These are phyloP conservation scores for Seriola rivoliana DNA, from an alignment of 2,113 vertebrate genomes.

Conservation along the genomic window DNA sequence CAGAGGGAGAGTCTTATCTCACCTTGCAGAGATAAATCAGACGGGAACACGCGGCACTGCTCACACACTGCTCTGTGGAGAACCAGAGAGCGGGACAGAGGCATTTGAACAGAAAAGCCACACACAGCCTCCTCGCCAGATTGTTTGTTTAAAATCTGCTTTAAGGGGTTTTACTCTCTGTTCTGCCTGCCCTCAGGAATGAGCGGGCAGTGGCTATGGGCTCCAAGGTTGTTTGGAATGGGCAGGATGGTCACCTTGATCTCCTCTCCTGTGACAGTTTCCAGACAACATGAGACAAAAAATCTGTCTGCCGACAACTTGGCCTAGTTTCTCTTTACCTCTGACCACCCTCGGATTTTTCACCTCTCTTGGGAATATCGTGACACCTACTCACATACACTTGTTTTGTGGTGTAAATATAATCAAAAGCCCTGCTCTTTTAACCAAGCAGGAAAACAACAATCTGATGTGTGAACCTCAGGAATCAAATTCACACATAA, in stretches of 20 bases:
- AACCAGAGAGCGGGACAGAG: conserved; percentile 42
- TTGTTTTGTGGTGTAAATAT: conserved; percentile 17
- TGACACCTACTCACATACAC: neutral
- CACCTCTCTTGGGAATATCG: conserved; percentile 26
- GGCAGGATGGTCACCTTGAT: conserved; percentile 61
- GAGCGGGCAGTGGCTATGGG: conserved; percentile 37
- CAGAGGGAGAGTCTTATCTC: conserved; percentile 79
- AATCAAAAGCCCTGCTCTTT: conserved; percentile 25
- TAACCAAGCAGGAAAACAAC: conserved; percentile 38
- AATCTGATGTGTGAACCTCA: conserved; percentile 2
- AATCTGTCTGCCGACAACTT: conserved; percentile 43
- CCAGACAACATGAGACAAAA: conserved; percentile 60
- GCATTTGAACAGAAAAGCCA: conserved; percentile 67
- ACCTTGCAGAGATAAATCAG: conserved; percentile 82
- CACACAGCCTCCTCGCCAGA: conserved; percentile 52
- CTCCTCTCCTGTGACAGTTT: conserved; percentile 63
- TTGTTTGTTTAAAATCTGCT: conserved; percentile 74
- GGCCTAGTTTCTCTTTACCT: conserved; percentile 37
- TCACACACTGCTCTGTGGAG: conserved; percentile 50
- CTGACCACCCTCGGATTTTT: conserved; percentile 32
- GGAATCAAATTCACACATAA: conserved; percentile 24
- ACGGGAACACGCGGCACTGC: conserved; percentile 66
- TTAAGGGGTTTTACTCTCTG: conserved; percentile 64
- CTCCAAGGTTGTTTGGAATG: conserved; percentile 55
- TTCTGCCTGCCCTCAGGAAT: conserved; percentile 58